Evolutionary conservation across 2,113 vertebrate species (phyloP).

Genomic region (Sorex araneus): DNA sequence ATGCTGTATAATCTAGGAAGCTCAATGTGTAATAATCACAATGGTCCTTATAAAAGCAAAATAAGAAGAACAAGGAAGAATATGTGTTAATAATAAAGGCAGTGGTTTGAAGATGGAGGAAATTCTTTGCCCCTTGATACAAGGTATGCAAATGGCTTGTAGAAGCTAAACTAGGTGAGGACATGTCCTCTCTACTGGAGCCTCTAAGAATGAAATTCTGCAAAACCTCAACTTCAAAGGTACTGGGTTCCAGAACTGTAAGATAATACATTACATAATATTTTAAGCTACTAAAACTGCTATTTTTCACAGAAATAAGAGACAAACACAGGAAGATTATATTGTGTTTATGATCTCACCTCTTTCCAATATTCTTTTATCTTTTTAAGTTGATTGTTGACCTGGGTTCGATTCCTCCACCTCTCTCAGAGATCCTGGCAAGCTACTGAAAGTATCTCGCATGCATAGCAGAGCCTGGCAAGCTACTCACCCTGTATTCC

Average conservation of each 20-base stretch:
- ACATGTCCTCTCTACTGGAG: not conserved
- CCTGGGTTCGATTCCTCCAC: too few species aligned
- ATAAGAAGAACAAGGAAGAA: not conserved
- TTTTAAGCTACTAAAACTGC: not conserved
- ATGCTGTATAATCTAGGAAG: not conserved
- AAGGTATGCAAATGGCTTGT: not conserved
- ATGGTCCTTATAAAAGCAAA: not conserved
- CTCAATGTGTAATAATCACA: not conserved
- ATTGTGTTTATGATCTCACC: not conserved
- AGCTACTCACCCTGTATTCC: too few species aligned
- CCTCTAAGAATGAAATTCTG: too few species aligned
- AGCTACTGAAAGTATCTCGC: too few species aligned
- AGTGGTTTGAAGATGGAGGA: not conserved
- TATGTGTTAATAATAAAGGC: not conserved
- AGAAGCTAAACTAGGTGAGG: not conserved
- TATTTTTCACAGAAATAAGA: constrained; percentile 12
- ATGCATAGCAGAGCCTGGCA: too few species aligned
- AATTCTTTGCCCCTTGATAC: not conserved
- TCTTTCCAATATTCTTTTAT: not conserved
- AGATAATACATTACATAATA: not conserved
- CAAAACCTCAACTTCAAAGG: too few species aligned
- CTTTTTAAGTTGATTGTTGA: not conserved
- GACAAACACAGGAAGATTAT: not conserved
- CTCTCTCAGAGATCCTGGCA: too few species aligned
- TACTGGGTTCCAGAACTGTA: not conserved